These are phyloP conservation scores for Theretra japonica DNA, from an alignment of 2,888 invertebrate species.

Conservation along the genomic window DNA sequence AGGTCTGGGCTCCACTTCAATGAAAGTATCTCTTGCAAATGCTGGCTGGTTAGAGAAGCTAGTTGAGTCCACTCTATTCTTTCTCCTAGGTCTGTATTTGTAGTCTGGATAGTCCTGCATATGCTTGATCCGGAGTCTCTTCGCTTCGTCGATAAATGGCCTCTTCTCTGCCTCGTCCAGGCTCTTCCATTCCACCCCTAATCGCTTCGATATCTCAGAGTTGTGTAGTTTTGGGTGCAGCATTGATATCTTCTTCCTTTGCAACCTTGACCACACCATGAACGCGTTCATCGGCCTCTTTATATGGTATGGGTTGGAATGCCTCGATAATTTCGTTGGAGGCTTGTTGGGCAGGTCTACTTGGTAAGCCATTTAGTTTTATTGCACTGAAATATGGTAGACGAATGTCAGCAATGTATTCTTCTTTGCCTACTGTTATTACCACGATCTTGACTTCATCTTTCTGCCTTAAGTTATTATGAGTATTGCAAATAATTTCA, in stretches of 20 bases:
- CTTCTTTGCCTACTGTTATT: neutral
- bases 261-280: constrained; percentile 98
- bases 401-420: neutral
- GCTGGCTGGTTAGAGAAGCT: constrained; percentile 61
- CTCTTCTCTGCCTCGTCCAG: constrained; percentile 91
- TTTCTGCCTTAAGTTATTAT: neutral
- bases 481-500: too few relatives aligned
- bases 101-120: constrained; percentile 90
- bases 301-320: constrained; percentile 88
- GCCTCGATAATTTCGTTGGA: constrained; percentile 77
- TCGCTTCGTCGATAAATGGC: constrained; percentile 96
- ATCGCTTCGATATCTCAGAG: constrained; percentile 91
- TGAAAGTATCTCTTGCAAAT: constrained; percentile 66
- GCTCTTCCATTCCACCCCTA: constrained; percentile 94
- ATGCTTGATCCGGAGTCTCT: constrained; percentile 88
- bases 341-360: constrained; percentile 62
- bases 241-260: constrained; percentile 92
- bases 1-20: constrained; percentile 71
- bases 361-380: constrained; percentile 66
- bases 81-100: constrained; percentile 87
- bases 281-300: constrained; percentile 99
- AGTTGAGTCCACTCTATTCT: constrained; percentile 81
- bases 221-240: constrained; percentile 92
- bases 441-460: neutral
- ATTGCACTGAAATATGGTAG: constrained; percentile 37